Percentiles rank a stretch among this genome's conserved stretches.
These are phyloP conservation scores for Pangasianodon gigas DNA, from an alignment of 2,113 vertebrate species.

Conservation along the genomic window DNA sequence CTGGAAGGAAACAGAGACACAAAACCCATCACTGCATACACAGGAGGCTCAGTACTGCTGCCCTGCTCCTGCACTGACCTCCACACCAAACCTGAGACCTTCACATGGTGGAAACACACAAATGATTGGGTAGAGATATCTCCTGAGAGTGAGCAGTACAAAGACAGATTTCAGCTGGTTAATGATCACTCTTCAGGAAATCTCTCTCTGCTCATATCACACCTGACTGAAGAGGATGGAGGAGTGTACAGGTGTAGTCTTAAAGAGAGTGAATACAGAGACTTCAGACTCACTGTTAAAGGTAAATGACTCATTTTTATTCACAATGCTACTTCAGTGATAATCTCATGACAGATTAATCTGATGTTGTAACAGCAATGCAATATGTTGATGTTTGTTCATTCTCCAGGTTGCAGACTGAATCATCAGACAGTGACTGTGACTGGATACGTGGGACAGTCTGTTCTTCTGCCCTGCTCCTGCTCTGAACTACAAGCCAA, in stretches of 20 bases:
- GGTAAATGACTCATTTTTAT: neutral
- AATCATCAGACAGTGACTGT: neutral
- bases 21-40: neutral
- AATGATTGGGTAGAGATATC: neutral
- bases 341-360: neutral
- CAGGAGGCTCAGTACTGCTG: conserved; percentile 29
- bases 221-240: conserved; percentile 20
- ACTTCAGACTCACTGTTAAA: neutral
- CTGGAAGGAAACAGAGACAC: neutral
- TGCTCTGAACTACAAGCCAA: conserved; percentile 12
- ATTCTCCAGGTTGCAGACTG: neutral
- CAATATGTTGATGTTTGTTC: neutral
- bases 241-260: neutral
- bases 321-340: neutral
- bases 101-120: neutral
- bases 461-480: conserved; percentile 29
- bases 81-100: neutral
- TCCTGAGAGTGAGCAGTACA: neutral
- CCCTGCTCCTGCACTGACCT: conserved; percentile 14
- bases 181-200: conserved; percentile 1
- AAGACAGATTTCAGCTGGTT: neutral
- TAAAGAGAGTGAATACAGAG: neutral
- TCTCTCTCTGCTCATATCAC: conserved; percentile 34
- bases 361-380: neutral
- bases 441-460: neutral